Evolutionary conservation across 2,888 invertebrate species (phyloP).

Genomic region (Xestia sexstrigata): DNA sequence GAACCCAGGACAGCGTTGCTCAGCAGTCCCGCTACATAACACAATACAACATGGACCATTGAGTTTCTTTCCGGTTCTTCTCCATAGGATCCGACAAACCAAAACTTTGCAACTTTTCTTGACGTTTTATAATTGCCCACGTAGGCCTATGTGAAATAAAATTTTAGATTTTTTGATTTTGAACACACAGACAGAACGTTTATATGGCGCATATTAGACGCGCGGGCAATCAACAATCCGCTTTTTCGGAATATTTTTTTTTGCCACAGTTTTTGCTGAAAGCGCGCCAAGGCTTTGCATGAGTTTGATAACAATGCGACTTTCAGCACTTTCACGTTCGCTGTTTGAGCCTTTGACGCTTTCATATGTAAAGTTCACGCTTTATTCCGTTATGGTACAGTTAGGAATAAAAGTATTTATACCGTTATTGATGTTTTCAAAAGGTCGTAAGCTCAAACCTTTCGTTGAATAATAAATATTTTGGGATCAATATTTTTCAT

Average conservation of each 20-base stretch:
- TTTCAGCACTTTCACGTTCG: conserved; percentile 49
- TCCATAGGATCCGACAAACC: too few species aligned
- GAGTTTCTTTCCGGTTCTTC: too few species aligned
- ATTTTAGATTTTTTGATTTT: too few species aligned
- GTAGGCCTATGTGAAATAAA: too few species aligned
- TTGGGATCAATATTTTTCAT: conserved; percentile 7
- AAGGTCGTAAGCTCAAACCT: conserved; percentile 26
- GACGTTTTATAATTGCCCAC: too few species aligned
- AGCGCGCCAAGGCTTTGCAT: conserved; percentile 40
- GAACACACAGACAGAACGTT: background rate
- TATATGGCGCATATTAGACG: background rate
- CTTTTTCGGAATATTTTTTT: conserved; percentile 40
- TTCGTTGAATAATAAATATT: conserved; percentile 36
- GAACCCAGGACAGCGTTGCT: background rate
- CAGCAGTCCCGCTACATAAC: background rate
- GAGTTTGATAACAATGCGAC: conserved; percentile 61
- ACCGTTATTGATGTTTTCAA: conserved; percentile 29
- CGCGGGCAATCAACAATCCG: conserved; percentile 18
- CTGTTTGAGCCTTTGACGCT: conserved; percentile 52
- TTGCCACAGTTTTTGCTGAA: conserved; percentile 39
- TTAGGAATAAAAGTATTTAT: conserved; percentile 29
- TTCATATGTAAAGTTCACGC: conserved; percentile 57
- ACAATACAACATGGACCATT: too few species aligned
- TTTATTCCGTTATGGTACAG: conserved; percentile 32
- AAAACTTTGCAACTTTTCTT: too few species aligned